A percentile compares a stretch with the other conserved stretches of the same genome.
These are phyloP conservation scores for Microctenopoma stevenorrisi DNA, from an alignment of 2,797 vertebrate species.

Conservation along the genomic window DNA sequence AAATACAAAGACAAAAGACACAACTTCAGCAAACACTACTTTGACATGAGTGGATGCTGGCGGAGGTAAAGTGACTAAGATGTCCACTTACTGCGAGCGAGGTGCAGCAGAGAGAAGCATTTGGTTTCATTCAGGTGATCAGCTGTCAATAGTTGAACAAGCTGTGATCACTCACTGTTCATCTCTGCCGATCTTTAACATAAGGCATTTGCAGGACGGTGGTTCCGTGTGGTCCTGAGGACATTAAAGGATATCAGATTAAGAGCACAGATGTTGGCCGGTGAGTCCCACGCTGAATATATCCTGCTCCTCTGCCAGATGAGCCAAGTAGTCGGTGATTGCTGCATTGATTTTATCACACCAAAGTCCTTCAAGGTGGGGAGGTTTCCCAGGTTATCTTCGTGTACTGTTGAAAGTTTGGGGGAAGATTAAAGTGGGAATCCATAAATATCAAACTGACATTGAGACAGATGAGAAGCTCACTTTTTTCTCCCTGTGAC, in stretches of 20 bases:
- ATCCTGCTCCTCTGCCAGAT: slow-evolving; percentile 35
- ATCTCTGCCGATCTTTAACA: slow-evolving; percentile 9
- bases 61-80: neutral
- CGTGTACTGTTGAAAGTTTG: slow-evolving; percentile 20
- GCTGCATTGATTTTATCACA: slow-evolving; percentile 44
- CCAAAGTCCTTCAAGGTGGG: slow-evolving; percentile 32
- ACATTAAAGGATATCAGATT: slow-evolving; percentile 31
- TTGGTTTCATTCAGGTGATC: neutral
- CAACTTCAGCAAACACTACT: too few species aligned
- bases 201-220: too few species aligned
- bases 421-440: neutral
- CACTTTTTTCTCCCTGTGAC: neutral
- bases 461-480: neutral
- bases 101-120: neutral
- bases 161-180: neutral
- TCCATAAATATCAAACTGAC: neutral
- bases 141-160: neutral
- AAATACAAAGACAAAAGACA: too few species aligned
- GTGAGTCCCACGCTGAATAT: slow-evolving; percentile 31
- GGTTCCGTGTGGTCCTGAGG: neutral
- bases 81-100: neutral
- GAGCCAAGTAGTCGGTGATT: slow-evolving; percentile 37
- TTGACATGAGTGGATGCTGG: too few species aligned
- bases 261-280: slow-evolving; percentile 40
- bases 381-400: slow-evolving; percentile 40